phyloP scores from a whole-genome alignment of 2,888 invertebrate species.

The Drosophila ezoana region DNA sequence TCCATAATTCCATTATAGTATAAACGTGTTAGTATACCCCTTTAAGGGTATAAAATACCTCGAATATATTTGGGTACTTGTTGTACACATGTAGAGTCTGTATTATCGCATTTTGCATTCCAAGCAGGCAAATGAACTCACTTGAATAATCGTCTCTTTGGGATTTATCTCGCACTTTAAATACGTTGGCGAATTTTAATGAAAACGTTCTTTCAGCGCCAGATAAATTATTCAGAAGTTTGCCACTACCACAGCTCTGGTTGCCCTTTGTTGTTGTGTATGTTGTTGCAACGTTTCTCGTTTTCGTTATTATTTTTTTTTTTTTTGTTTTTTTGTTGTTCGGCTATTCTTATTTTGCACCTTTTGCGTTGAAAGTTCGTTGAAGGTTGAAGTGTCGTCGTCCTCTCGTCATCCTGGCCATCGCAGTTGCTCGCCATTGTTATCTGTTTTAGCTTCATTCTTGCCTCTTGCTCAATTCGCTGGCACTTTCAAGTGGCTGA shows the following conservation, averaged over 20 bases:
- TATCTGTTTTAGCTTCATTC: conserved; percentile 30
- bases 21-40: too few relatives aligned
- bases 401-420: conserved; percentile 24
- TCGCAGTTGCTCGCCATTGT: conserved; percentile 40
- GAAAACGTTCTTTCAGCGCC: conserved; percentile 77
- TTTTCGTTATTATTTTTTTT: conserved; percentile 31
- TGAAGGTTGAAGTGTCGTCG: conserved; percentile 45
- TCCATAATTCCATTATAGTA: too few relatives aligned
- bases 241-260: conserved; percentile 63
- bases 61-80: too few relatives aligned
- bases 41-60: too few relatives aligned
- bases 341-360: conserved; percentile 70
- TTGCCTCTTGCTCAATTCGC: conserved; percentile 45
- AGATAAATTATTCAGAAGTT: conserved; percentile 79
- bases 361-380: conserved; percentile 58
- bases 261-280: conserved; percentile 34
- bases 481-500: conserved; percentile 46
- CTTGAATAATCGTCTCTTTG: conserved; percentile 78
- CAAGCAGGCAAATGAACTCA: conserved; percentile 77
- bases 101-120: conserved; percentile 60
- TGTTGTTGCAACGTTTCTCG: conserved; percentile 46
- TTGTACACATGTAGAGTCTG: conserved; percentile 1
- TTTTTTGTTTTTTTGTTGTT: conserved; percentile 39
- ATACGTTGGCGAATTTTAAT: conserved; percentile 77
- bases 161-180: conserved; percentile 78